phyloP scores from a whole-genome alignment of 2,888 invertebrate genomes.

The Campoplex nolae region DNA sequence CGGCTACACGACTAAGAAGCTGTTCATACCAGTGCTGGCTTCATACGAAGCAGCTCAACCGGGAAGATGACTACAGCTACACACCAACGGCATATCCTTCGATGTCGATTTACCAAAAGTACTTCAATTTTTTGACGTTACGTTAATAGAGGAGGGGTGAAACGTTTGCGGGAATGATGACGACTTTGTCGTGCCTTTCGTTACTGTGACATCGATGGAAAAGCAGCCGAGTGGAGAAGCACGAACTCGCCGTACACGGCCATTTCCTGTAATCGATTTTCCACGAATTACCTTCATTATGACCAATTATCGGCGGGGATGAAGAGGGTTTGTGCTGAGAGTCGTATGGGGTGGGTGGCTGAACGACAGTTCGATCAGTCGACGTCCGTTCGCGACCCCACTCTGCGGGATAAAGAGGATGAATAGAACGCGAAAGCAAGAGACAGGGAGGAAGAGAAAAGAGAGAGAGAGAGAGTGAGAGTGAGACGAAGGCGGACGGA shows the following conservation, averaged over 20 bases:
- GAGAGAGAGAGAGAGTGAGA: conserved; percentile 21
- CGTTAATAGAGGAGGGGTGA: conserved; percentile 22
- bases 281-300: conserved; percentile 82
- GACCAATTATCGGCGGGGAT: conserved; percentile 81
- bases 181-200: conserved; percentile 32
- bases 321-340: conserved; percentile 71
- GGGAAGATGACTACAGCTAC: not conserved
- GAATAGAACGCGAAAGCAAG: conserved; percentile 38
- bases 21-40: not conserved
- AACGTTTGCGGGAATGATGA: conserved; percentile 38
- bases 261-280: conserved; percentile 83
- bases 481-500: conserved; percentile 19
- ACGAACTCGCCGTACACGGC: conserved; percentile 70
- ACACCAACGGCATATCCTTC: not conserved
- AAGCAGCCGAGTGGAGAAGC: conserved; percentile 40
- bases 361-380: conserved; percentile 68
- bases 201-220: conserved; percentile 39
- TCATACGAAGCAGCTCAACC: not conserved
- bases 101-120: not conserved
- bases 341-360: conserved; percentile 43
- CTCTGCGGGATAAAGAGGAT: conserved; percentile 50
- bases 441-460: conserved; percentile 41
- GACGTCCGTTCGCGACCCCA: conserved; percentile 64
- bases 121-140: conserved; percentile 8
- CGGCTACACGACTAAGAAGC: not conserved